These are phyloP conservation scores for Mastigias papua DNA, from an alignment of 30 jellyfish, hydroid and myxozoan genomes.

Conservation along the genomic window DNA sequence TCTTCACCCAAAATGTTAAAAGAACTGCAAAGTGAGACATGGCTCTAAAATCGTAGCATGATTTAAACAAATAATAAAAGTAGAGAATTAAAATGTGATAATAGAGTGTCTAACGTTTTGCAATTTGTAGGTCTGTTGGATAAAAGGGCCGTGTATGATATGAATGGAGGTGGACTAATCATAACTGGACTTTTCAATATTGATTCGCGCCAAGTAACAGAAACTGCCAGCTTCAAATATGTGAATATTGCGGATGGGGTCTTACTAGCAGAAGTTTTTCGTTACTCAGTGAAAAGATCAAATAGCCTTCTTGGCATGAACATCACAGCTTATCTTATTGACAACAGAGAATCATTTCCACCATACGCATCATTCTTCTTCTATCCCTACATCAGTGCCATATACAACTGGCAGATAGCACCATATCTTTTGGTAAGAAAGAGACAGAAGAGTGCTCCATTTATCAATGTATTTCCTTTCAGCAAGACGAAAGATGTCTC, in stretches of 20 bases:
- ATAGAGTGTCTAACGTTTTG: background rate
- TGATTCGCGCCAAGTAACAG: background rate
- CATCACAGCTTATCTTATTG: background rate
- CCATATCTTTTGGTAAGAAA: background rate
- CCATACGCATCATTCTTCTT: background rate
- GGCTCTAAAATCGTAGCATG: no score
- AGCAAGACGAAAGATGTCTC: background rate
- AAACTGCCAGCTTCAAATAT: background rate
- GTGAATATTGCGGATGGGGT: conserved; percentile 11
- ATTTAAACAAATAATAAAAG: background rate
- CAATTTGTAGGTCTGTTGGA: background rate
- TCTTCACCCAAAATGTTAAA: no score
- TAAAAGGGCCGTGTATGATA: background rate
- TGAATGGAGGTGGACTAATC: background rate
- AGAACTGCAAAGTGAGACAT: no score
- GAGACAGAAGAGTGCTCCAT: conserved; percentile 9
- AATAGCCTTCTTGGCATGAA: background rate
- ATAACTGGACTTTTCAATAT: background rate
- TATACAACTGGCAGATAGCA: background rate
- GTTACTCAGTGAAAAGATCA: background rate
- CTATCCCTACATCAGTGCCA: background rate
- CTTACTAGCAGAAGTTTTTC: background rate
- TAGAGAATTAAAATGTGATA: no score
- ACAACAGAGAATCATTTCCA: background rate
- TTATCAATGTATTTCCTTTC: background rate